A percentile compares a stretch with the other conserved stretches of the same genome.
Evolutionary conservation across 2,113 vertebrate species (phyloP).

Genomic region (Thinocorus orbignyianus): DNA sequence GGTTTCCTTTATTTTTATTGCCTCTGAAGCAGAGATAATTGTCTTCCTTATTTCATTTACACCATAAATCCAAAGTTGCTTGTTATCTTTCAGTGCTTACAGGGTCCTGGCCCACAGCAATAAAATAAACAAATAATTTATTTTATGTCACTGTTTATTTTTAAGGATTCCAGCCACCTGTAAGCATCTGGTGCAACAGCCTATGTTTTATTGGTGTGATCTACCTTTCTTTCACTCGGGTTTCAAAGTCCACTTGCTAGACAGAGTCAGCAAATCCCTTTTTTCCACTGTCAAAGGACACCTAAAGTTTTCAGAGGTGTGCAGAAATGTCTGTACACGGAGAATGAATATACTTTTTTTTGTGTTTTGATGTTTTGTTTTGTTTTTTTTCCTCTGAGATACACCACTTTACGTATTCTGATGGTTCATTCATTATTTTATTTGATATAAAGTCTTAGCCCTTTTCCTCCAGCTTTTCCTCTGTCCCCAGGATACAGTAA

Average conservation of each 20-base stretch:
- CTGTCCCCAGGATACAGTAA: not conserved
- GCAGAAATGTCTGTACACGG: not conserved
- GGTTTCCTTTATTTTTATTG: constrained; percentile 2
- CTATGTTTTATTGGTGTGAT: not conserved
- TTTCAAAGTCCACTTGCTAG: not conserved
- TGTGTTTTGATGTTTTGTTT: not conserved
- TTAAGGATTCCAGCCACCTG: not conserved
- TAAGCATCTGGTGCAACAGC: not conserved
- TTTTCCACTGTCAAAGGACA: not conserved
- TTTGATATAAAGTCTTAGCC: not conserved
- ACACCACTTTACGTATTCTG: not conserved
- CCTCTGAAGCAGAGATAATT: not conserved
- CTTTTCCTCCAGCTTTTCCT: not conserved
- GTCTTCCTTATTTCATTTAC: not conserved
- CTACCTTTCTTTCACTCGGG: not conserved
- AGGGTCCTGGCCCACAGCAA: not conserved
- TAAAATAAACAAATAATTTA: constrained; percentile 12
- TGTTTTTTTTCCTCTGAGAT: not conserved
- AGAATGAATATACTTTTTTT: not conserved
- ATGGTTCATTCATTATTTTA: not conserved
- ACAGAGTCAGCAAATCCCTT: not conserved
- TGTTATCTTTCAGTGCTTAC: not conserved
- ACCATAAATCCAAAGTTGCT: not conserved
- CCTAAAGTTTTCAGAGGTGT: not conserved
- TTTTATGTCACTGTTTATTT: not conserved